phyloP scores from a whole-genome alignment of 2,113 vertebrate genomes.

The Catharus bicknelli region DNA sequence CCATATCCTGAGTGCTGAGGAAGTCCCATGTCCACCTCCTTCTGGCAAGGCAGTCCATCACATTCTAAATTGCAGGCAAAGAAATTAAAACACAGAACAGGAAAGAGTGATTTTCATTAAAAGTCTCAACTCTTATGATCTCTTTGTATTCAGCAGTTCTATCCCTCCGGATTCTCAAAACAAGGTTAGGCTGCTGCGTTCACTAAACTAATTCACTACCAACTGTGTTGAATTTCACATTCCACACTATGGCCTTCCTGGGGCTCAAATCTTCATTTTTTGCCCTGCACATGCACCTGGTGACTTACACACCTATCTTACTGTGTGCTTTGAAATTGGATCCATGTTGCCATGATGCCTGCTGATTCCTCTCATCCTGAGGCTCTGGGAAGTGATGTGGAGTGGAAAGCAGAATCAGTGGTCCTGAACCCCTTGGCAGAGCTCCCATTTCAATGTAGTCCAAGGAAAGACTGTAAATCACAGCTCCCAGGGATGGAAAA shows the following conservation, averaged over 20 bases:
- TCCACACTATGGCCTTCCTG: background rate
- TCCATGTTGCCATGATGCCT: background rate
- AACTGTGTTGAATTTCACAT: background rate
- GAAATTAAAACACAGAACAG: background rate
- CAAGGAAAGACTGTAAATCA: background rate
- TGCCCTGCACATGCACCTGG: background rate
- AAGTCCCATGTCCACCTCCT: background rate
- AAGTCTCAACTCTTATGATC: background rate
- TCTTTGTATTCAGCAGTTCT: background rate
- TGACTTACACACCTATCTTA: background rate
- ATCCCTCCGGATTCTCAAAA: background rate
- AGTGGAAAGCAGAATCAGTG: conserved; percentile 20
- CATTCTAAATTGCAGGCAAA: background rate
- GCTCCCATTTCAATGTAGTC: background rate
- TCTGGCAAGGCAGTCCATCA: background rate
- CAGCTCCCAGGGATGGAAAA: background rate
- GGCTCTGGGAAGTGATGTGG: background rate
- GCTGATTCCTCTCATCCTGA: conserved; percentile 2
- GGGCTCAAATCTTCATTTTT: background rate
- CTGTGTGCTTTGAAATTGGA: background rate
- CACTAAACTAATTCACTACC: background rate
- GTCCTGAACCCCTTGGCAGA: background rate
- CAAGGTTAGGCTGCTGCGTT: background rate
- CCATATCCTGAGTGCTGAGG: background rate
- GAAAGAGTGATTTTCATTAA: background rate